Evolutionary conservation across 35 echinoderm and acorn worm species (phyloP).

Genomic region (Holothuria glaberrima): DNA sequence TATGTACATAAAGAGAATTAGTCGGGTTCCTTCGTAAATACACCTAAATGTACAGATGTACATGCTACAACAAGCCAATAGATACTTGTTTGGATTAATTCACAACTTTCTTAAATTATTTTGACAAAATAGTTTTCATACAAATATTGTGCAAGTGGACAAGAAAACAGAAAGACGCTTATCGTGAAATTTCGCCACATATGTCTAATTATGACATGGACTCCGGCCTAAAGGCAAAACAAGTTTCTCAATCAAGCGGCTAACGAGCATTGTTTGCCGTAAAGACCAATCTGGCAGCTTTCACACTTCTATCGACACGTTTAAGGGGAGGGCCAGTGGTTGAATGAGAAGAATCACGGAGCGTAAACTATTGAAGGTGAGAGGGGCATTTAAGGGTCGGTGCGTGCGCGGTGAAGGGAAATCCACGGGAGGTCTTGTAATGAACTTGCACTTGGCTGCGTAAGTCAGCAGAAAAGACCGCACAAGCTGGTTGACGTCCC

Average conservation of each 20-base stretch:
- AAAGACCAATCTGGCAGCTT: slow-evolving; percentile 14
- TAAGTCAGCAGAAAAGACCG: slow-evolving; percentile 21
- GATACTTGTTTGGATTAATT: too few species aligned
- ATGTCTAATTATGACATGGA: slow-evolving; percentile 3
- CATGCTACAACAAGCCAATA: too few species aligned
- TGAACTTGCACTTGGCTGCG: slow-evolving; percentile 26
- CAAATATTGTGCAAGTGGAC: too few species aligned
- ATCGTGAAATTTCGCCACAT: too few species aligned
- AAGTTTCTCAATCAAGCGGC: slow-evolving; percentile 27
- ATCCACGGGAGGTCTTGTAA: slow-evolving; percentile 36
- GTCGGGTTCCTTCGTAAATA: too few species aligned
- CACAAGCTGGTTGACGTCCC: background rate
- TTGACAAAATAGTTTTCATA: too few species aligned
- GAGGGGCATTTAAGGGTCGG: slow-evolving; percentile 32
- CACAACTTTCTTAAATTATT: too few species aligned
- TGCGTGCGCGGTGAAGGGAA: slow-evolving; percentile 12
- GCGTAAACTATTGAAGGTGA: slow-evolving; percentile 48
- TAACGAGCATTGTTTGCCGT: slow-evolving; percentile 14
- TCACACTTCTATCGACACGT: slow-evolving; percentile 15
- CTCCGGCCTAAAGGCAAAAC: background rate
- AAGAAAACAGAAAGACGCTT: too few species aligned
- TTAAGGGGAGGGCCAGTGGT: background rate
- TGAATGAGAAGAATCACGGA: background rate
- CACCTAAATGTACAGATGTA: too few species aligned
- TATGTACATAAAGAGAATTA: too few species aligned